Percentiles rank a stretch among this genome's conserved stretches.
Evolutionary conservation across 2,113 vertebrate species (phyloP).

Genomic region (Catharus fuscescens): DNA sequence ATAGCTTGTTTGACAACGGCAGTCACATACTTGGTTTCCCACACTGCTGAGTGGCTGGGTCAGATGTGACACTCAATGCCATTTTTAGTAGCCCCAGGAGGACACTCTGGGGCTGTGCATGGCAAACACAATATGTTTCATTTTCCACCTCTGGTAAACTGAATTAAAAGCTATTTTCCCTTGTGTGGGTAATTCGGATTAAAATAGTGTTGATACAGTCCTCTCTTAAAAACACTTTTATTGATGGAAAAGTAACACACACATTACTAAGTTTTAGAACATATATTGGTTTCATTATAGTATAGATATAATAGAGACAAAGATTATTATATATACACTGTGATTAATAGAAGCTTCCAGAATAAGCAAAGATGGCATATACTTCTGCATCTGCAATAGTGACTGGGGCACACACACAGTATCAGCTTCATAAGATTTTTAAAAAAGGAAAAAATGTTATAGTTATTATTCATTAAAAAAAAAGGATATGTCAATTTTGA

Average conservation of each 20-base stretch:
- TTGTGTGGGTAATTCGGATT: background rate
- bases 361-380: background rate
- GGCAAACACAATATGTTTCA: background rate
- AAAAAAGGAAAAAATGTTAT: background rate
- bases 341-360: background rate
- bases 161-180: background rate
- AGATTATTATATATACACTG: background rate
- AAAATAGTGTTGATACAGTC: background rate
- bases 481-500: background rate
- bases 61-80: background rate
- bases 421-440: background rate
- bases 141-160: background rate
- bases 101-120: background rate
- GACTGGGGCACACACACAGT: fast-evolving
- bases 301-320: background rate
- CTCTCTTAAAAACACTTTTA: background rate
- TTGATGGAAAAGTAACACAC: background rate
- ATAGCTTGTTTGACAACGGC: background rate
- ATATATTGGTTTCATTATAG: background rate
- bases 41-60: background rate
- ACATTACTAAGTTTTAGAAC: background rate
- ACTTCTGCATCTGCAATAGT: background rate
- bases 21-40: background rate
- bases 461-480: background rate
- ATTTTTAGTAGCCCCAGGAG: background rate